Evolutionary conservation across 2,888 invertebrate genomes (phyloP).

Genomic region (Drosophila birchii): DNA sequence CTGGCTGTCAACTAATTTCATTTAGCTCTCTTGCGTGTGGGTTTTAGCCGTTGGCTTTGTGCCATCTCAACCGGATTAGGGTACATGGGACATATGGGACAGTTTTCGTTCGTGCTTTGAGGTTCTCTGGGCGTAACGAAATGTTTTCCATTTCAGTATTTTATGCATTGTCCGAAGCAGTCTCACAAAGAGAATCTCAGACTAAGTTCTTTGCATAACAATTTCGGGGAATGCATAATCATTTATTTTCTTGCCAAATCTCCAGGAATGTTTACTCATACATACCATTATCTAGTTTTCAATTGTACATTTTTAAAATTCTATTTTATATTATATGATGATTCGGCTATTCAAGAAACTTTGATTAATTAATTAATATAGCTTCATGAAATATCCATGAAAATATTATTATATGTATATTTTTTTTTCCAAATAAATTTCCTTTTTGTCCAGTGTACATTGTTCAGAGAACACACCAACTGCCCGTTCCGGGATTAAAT

Average conservation of each 20-base stretch:
- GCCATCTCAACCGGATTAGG: conserved; percentile 23
- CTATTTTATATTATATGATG: not conserved
- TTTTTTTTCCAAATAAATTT: too few species aligned
- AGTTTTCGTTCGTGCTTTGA: conserved; percentile 13
- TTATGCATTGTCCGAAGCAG: too few species aligned
- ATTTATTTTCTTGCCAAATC: not conserved
- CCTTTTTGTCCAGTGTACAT: not conserved
- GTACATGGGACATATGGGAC: conserved; percentile 41
- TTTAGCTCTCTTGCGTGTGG: conserved; percentile 51
- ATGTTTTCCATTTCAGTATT: not conserved
- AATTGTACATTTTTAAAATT: not conserved
- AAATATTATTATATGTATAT: too few species aligned
- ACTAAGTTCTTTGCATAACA: not conserved
- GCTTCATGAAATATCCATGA: too few species aligned
- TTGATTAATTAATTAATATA: too few species aligned
- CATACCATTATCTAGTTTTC: not conserved
- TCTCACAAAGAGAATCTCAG: not conserved
- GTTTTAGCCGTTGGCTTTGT: conserved; percentile 24
- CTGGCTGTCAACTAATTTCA: conserved; percentile 72
- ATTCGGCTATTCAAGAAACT: too few species aligned
- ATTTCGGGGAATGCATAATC: not conserved
- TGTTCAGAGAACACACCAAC: not conserved
- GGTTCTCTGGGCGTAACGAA: not conserved
- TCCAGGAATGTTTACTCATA: not conserved
- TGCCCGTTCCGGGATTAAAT: conserved; percentile 50